Percentiles rank a stretch among this genome's conserved stretches.
phyloP scores from a whole-genome alignment of 2,888 invertebrate genomes.

The Bursaphelenchus okinawaensis region DNA sequence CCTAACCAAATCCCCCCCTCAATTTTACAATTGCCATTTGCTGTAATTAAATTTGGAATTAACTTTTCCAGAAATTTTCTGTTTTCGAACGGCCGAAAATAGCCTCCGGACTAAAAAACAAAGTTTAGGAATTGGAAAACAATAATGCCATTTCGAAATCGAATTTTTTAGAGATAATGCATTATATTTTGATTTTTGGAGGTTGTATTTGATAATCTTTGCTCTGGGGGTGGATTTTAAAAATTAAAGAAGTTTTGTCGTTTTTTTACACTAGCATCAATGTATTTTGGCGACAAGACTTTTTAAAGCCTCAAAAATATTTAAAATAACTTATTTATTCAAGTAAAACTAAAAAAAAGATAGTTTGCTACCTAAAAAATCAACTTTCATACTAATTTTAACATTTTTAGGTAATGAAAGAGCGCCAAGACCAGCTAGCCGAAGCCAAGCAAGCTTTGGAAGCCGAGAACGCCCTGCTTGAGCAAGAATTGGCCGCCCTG shows the following conservation, averaged over 20 bases:
- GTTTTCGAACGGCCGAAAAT: too few relatives aligned
- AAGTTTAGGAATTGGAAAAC: too few relatives aligned
- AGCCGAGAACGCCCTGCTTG: background rate
- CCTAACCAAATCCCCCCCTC: too few relatives aligned
- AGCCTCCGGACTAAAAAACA: too few relatives aligned
- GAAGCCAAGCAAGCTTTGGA: background rate
- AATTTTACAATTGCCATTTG: too few relatives aligned
- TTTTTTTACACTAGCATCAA: background rate
- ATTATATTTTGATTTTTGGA: too few relatives aligned
- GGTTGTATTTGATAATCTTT: too few relatives aligned
- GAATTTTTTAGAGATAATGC: too few relatives aligned
- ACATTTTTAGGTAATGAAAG: constrained; percentile 3
- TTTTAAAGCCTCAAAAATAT: background rate
- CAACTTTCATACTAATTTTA: background rate
- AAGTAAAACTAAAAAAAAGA: background rate
- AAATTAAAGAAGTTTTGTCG: background rate
- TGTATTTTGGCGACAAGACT: background rate
- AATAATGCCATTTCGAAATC: too few relatives aligned
- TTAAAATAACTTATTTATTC: background rate
- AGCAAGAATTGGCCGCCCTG: constrained; percentile 4
- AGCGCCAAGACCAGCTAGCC: constrained; percentile 2
- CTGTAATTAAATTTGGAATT: too few relatives aligned
- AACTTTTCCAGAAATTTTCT: too few relatives aligned
- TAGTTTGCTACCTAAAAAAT: background rate
- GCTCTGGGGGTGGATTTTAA: too few relatives aligned